Evolutionary conservation across 2,888 invertebrate species (phyloP).

Genomic region (Drosophila nr. perissopoda): DNA sequence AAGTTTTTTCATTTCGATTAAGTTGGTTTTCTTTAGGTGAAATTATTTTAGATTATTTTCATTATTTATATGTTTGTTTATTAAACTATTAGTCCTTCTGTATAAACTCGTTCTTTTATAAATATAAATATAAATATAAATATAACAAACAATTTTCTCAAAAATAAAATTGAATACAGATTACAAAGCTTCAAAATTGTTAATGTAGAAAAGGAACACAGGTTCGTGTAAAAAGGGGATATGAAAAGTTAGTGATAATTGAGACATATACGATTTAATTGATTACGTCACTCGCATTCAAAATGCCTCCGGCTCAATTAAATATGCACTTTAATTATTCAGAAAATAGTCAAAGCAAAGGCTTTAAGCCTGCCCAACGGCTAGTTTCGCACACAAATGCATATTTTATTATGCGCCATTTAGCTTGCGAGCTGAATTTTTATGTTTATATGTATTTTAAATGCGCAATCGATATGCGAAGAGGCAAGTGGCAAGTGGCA

Average conservation of each 20-base stretch:
- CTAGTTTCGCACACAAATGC: slow-evolving; percentile 33
- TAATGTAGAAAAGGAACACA: slow-evolving; percentile 58
- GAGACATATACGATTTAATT: slow-evolving; percentile 13
- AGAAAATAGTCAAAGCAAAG: slow-evolving; percentile 22
- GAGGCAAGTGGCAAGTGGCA: background rate
- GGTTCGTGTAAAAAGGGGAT: slow-evolving; percentile 73
- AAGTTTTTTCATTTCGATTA: background rate
- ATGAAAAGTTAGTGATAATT: slow-evolving; percentile 64
- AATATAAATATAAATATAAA: slow-evolving; percentile 6
- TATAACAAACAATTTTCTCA: slow-evolving; percentile 7
- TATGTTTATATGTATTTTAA: slow-evolving; percentile 53
- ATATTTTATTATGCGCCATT: slow-evolving; percentile 54
- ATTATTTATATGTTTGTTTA: background rate
- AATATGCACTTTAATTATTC: slow-evolving; percentile 7
- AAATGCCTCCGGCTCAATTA: background rate
- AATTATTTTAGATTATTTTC: slow-evolving; percentile 3
- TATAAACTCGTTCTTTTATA: background rate
- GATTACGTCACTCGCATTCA: slow-evolving; percentile 1
- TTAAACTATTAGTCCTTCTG: slow-evolving; percentile 6
- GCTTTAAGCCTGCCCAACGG: slow-evolving; percentile 15
- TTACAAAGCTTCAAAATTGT: slow-evolving; percentile 38
- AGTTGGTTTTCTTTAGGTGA: background rate
- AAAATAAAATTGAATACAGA: slow-evolving; percentile 34
- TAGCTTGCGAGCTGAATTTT: slow-evolving; percentile 48
- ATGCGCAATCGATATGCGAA: slow-evolving; percentile 66